Evolutionary conservation across 2,797 vertebrate species (phyloP).

Genomic region (Chelon auratus): DNA sequence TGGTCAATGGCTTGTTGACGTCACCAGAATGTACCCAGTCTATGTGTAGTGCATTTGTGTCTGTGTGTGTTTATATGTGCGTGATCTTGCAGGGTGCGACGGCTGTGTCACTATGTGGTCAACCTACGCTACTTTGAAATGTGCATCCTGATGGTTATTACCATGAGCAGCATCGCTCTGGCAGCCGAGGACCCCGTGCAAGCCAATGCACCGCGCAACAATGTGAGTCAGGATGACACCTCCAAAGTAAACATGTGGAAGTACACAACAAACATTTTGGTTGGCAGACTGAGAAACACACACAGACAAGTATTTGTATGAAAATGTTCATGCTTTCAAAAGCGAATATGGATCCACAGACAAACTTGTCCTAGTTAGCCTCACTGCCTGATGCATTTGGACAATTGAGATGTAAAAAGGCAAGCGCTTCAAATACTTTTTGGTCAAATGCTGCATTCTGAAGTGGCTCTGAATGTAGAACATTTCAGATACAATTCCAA

Average conservation of each 20-base stretch:
- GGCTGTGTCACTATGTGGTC: conserved; percentile 95
- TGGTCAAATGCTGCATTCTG: background rate
- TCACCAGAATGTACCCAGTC: conserved; percentile 20
- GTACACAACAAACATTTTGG: conserved; percentile 11
- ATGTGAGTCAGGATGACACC: conserved; percentile 85
- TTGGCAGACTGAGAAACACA: conserved; percentile 7
- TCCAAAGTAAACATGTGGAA: conserved; percentile 40
- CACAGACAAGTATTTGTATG: conserved; percentile 13
- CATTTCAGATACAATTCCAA: background rate
- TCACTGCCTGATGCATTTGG: conserved; percentile 36
- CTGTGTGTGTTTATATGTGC: conserved; percentile 17
- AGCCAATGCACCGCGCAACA: conserved; percentile 90
- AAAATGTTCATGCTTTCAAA: conserved; percentile 10
- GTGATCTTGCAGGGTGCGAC: conserved; percentile 87
- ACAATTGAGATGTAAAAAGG: conserved; percentile 21
- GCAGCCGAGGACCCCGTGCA: conserved; percentile 95
- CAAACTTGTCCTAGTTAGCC: conserved; percentile 3
- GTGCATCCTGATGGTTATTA: conserved; percentile 97
- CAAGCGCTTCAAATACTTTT: background rate
- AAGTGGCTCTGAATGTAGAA: background rate
- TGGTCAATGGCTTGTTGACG: conserved; percentile 6
- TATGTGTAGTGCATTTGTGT: conserved; percentile 7
- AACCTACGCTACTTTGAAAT: conserved; percentile 97
- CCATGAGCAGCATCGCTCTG: conserved; percentile 97
- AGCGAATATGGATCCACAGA: background rate